phyloP scores from a whole-genome alignment of 1,140 invertebrate species.

The Camponotus floridanus region DNA sequence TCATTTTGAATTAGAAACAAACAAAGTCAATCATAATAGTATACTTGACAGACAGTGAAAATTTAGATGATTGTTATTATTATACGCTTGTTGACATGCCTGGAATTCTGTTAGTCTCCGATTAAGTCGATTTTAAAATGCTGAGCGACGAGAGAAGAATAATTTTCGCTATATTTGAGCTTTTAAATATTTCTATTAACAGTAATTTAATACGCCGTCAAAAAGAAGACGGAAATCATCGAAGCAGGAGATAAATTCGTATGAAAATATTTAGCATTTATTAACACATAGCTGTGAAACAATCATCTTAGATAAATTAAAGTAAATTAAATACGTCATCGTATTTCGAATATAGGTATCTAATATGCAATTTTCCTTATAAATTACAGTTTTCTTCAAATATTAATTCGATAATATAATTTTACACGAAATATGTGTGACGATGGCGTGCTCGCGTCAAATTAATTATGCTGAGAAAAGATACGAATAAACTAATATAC shows the following conservation, averaged over 20 bases:
- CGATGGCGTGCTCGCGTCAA: slow-evolving; percentile 1
- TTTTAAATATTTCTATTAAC: slow-evolving; percentile 11
- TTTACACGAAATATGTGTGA: slow-evolving; percentile 29
- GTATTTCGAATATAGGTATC: slow-evolving; percentile 2
- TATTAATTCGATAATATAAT: slow-evolving; percentile 53
- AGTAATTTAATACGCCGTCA: slow-evolving; percentile 50
- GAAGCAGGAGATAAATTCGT: slow-evolving; percentile 5
- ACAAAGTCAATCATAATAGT: not conserved
- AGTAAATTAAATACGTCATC: slow-evolving; percentile 22
- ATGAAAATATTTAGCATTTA: slow-evolving; percentile 47
- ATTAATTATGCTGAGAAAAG: slow-evolving; percentile 50
- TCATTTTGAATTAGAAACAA: slow-evolving; percentile 32
- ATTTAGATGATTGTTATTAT: slow-evolving; percentile 23
- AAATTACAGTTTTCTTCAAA: not conserved
- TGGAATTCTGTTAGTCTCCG: not conserved
- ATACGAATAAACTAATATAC: slow-evolving; percentile 38
- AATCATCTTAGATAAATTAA: slow-evolving; percentile 25
- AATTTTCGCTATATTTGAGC: slow-evolving; percentile 27
- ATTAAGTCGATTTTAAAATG: slow-evolving; percentile 32
- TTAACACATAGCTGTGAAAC: slow-evolving; percentile 5
- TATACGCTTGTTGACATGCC: slow-evolving; percentile 24
- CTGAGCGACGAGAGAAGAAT: slow-evolving; percentile 2
- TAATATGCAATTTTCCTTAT: not conserved
- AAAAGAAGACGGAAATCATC: not conserved
- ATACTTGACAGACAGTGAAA: slow-evolving; percentile 3